Evolutionary conservation across 2,113 vertebrate genomes (phyloP).

Genomic region (human (Homo sapiens)): DNA sequence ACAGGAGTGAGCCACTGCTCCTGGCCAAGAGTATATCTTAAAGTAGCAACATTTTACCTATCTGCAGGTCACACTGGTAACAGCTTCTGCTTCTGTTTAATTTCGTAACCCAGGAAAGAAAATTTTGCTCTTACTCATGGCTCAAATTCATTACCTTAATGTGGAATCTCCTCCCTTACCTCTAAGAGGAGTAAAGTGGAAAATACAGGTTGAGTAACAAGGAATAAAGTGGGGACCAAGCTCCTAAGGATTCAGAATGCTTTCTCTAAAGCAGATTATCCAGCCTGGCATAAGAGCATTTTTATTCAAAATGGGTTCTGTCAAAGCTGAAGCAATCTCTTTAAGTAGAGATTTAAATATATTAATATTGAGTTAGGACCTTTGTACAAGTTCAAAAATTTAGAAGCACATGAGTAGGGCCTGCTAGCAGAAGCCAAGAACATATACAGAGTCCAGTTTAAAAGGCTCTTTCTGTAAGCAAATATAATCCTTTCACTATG

Average conservation of each 20-base stretch:
- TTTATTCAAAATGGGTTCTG: neutral
- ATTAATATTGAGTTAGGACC: neutral
- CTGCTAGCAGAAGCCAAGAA: neutral
- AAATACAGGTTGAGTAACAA: conserved; percentile 17
- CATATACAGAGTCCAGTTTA: neutral
- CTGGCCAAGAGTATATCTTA: neutral
- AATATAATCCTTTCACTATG: neutral
- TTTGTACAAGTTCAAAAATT: conserved; percentile 26
- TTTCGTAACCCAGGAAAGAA: neutral
- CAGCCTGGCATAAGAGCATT: neutral
- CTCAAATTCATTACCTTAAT: conserved; percentile 15
- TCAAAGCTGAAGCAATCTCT: neutral
- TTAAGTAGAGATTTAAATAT: conserved; percentile 15
- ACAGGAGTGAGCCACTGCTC: too few relatives aligned
- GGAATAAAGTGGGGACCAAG: neutral
- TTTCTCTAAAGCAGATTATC: neutral
- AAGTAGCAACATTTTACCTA: neutral
- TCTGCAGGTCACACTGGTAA: neutral
- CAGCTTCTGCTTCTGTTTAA: neutral
- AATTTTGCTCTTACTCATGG: neutral
- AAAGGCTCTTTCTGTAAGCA: neutral
- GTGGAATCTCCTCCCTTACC: neutral
- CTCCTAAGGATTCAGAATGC: neutral
- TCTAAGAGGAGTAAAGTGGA: neutral
- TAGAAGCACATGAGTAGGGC: neutral